A percentile compares a stretch with the other conserved stretches of the same genome.
Conservation (phyloP, 2,113 vertebrate species). For the Rynchops niger region DNA sequence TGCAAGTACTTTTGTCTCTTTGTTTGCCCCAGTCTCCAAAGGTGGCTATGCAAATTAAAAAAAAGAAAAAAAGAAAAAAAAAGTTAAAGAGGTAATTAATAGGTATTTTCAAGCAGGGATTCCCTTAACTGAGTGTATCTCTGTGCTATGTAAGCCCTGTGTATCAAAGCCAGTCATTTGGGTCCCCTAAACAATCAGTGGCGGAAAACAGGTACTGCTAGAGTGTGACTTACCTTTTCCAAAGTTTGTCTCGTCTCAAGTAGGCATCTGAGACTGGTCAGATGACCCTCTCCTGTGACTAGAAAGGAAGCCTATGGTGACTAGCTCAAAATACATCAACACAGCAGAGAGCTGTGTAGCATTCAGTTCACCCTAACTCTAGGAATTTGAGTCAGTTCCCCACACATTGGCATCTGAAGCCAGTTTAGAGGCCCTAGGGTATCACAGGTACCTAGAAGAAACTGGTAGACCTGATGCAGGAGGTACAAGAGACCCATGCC, state of each 20-base stretch:
- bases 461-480: not conserved
- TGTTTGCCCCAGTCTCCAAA: not conserved
- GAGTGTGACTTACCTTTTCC: not conserved
- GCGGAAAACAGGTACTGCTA: not conserved
- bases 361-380: not conserved
- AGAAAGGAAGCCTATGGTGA: not conserved
- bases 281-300: not conserved
- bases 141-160: not conserved
- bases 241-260: not conserved
- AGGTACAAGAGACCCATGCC: not conserved
- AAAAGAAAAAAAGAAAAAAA: not conserved
- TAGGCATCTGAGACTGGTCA: not conserved
- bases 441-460: not conserved
- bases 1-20: not conserved
- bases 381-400: not conserved
- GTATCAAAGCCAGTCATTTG: not conserved
- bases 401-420: not conserved
- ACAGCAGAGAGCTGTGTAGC: not conserved
- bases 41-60: not conserved
- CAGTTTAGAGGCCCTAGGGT: not conserved
- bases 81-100: not conserved
- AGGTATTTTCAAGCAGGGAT: not conserved
- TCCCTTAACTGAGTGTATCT: not conserved
- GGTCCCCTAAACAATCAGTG: not conserved
- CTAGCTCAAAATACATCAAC: not conserved